Conservation (phyloP, 2,888 invertebrate genomes). For the Chydorus sphaericus region DNA sequence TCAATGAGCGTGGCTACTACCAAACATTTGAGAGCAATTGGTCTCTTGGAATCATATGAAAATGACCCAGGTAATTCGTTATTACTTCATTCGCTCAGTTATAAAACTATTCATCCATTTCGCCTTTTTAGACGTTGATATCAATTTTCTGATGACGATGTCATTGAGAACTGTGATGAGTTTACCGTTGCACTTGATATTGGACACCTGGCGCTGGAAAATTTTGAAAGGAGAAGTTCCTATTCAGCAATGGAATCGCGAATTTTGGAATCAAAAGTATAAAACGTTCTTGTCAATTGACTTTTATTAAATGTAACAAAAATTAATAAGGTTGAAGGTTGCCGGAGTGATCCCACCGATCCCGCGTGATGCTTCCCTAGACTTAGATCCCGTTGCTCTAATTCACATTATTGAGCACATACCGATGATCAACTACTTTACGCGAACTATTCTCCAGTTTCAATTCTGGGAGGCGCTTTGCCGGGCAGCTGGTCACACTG, state of each 20-base stretch:
- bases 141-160: constrained; percentile 27
- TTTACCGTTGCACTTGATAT: constrained; percentile 28
- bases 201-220: constrained; percentile 26
- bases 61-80: constrained; percentile 15
- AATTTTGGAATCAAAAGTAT: constrained; percentile 24
- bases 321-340: constrained; percentile 6
- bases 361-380: constrained; percentile 17
- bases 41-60: constrained; percentile 25
- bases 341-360: constrained; percentile 23
- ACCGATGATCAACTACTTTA: constrained; percentile 31
- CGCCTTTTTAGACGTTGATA: constrained; percentile 26
- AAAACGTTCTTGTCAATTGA: background rate
- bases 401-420: constrained; percentile 24
- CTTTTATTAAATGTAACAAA: too few species aligned
- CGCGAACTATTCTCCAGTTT: constrained; percentile 34
- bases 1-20: constrained; percentile 30
- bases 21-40: constrained; percentile 28
- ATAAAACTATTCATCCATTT: too few species aligned
- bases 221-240: constrained; percentile 25
- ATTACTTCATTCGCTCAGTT: too few species aligned
- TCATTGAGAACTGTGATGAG: constrained; percentile 26
- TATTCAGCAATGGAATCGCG: constrained; percentile 23
- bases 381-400: constrained; percentile 23
- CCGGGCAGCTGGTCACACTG: constrained; percentile 27
- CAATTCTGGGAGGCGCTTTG: constrained; percentile 35